Evolutionary conservation across 1,140 invertebrate species (phyloP).

Genomic region (Caerostris darwini): DNA sequence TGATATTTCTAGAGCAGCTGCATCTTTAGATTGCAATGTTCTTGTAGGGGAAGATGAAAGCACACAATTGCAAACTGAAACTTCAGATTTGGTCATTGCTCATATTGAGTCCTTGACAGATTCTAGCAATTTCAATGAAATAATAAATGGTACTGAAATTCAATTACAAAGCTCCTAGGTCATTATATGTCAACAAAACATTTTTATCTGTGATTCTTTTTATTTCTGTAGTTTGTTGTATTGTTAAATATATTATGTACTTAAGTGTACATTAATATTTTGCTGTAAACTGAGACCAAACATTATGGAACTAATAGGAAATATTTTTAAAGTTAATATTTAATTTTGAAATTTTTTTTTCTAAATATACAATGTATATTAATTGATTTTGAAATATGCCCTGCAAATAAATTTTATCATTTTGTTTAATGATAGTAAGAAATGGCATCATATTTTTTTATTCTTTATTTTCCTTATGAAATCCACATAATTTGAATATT

Average conservation of each 20-base stretch:
- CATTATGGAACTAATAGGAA: not conserved
- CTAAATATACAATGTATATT: no score
- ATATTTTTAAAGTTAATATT: slow-evolving; percentile 1
- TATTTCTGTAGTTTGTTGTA: slow-evolving; percentile 11
- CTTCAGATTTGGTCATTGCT: slow-evolving; percentile 48
- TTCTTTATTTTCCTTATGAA: no score
- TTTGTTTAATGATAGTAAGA: no score
- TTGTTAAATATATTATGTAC: not conserved
- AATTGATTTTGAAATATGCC: no score
- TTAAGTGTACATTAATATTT: not conserved
- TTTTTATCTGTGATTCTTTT: slow-evolving; percentile 22
- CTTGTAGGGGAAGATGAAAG: slow-evolving; percentile 2
- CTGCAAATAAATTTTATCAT: no score
- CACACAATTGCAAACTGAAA: not conserved
- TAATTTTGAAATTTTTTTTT: not conserved
- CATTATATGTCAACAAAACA: not conserved
- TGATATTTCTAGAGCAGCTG: slow-evolving; percentile 3
- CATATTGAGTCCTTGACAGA: slow-evolving; percentile 43
- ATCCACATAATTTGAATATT: no score
- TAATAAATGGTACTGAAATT: not conserved
- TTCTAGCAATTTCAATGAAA: slow-evolving; percentile 1
- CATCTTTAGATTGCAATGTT: slow-evolving; percentile 18
- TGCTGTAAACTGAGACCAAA: not conserved
- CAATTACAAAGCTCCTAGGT: not conserved
- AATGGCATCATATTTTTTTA: no score